These are phyloP conservation scores for Poeciliopsis infans DNA, from an alignment of 2,797 vertebrate species.

Conservation along the genomic window DNA sequence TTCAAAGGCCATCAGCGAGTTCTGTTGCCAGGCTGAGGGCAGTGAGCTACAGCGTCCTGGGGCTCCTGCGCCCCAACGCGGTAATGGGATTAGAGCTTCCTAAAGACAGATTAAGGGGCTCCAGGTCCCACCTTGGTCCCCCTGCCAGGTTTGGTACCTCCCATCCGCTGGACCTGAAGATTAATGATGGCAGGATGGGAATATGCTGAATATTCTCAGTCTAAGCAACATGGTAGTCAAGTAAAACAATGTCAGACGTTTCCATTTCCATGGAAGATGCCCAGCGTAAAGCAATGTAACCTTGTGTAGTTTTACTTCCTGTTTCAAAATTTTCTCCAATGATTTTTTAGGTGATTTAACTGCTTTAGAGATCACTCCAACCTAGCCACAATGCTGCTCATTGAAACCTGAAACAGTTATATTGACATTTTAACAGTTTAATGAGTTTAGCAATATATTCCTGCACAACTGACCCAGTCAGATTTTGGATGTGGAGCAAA, in stretches of 20 bases:
- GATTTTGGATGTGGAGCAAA: no score
- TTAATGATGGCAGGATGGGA: conserved; percentile 50
- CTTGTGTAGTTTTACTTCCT: neutral
- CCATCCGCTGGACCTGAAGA: conserved; percentile 36
- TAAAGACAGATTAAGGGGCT: conserved; percentile 72
- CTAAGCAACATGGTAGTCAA: neutral
- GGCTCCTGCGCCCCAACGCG: conserved; percentile 53
- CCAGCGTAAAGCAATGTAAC: neutral
- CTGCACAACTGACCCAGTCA: no score
- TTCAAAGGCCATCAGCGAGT: conserved; percentile 59
- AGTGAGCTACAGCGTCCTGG: conserved; percentile 62
- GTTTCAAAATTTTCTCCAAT: neutral
- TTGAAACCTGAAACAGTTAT: no score
- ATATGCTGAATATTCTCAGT: conserved; percentile 20
- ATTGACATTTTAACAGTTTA: no score
- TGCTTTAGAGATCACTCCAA: neutral
- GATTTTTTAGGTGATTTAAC: neutral
- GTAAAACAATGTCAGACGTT: neutral
- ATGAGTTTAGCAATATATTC: no score
- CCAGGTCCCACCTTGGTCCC: conserved; percentile 56
- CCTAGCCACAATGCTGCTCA: neutral
- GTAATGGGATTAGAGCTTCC: conserved; percentile 74
- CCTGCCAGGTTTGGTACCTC: conserved; percentile 55
- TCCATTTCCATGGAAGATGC: neutral
- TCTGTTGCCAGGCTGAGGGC: conserved; percentile 56